Evolutionary conservation across 2,888 invertebrate species (phyloP), one percentile per base, ranked within the genome.

Genomic region (Incurvaria masculella): DNA sequence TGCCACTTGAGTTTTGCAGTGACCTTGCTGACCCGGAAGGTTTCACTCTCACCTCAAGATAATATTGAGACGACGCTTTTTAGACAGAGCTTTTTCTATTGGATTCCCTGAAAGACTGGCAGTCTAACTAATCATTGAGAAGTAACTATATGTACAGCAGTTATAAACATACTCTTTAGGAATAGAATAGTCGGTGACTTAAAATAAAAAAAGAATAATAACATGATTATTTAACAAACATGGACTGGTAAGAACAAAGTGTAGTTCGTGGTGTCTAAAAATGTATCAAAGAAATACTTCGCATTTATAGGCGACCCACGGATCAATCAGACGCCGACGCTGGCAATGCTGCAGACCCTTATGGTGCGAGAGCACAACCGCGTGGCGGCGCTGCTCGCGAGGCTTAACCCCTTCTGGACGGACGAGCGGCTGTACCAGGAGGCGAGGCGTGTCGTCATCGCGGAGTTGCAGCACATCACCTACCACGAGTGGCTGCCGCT

Each of bases 371-470:
- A 82, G 55, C 84, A 84, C 59, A 84, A 84, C 61, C 62, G 81
- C 1, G 60, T 84, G 16, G 81, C 83, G 0, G 67, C 68, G 21
- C 69, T 68, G n/a, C 60, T 84, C 41, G 59, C 63, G 2, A 55
- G 59, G 1, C 55, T 84, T 10, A 86, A 87, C 62, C 81, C 80
- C 0, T 62, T 76, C 46, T 83, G 83, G 83, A 63, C 61, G 21
- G 84, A 84, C 55, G 82, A 83, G 61, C 68, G 63, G 46, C 57
- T 83, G 27, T 85, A 73, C 60, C 81, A 83, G 59, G 83, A 82
- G 58, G 61, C 81, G 2, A 65, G 82, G 56, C 68, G 66, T 53
- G 76, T 84, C 46, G 72, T 81, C 20, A 68, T 81, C 21, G 83
- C 82, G 0, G 72, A 81, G 56, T 71, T 82, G 53, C 84, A 84